phyloP scores from a whole-genome alignment of 1,140 invertebrate species.

The Marisa cornuarietis region DNA sequence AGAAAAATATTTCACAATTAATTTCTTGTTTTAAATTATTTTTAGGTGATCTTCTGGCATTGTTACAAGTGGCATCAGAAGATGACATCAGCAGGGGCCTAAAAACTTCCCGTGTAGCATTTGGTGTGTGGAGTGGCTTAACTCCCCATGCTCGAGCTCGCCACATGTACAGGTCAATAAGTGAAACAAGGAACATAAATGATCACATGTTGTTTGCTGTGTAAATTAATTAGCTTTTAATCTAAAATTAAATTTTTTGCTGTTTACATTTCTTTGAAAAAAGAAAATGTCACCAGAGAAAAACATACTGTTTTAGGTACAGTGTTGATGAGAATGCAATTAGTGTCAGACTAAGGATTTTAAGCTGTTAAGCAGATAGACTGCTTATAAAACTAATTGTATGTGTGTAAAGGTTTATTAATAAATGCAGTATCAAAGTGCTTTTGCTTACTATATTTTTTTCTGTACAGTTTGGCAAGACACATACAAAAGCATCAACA shows the following conservation, averaged over 20 bases:
- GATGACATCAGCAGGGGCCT: constrained; percentile 63
- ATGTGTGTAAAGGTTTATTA: too few relatives aligned
- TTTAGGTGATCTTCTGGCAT: constrained; percentile 59
- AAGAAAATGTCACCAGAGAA: too few relatives aligned
- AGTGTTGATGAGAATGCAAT: too few relatives aligned
- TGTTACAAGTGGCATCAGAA: constrained; percentile 56
- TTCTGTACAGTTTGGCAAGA: constrained; percentile 65
- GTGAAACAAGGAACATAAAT: neutral
- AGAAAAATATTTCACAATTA: too few relatives aligned
- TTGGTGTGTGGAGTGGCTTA: constrained; percentile 63
- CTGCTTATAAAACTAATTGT: too few relatives aligned
- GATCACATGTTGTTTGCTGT: neutral
- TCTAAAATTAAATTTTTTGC: neutral
- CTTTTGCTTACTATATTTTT: too few relatives aligned
- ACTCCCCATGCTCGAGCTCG: constrained; percentile 64
- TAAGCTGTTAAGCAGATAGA: too few relatives aligned
- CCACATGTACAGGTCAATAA: constrained; percentile 66
- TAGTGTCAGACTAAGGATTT: too few relatives aligned
- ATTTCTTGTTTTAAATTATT: neutral
- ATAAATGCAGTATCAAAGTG: too few relatives aligned
- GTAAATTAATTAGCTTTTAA: constrained; percentile 1
- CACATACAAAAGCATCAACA: constrained; percentile 68
- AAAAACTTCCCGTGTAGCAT: constrained; percentile 61
- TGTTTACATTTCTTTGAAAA: too few relatives aligned
- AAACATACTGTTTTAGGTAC: too few relatives aligned